Percentiles rank a stretch among this genome's conserved stretches.
These are phyloP conservation scores for Ectemnius lituratus DNA, from an alignment of 2,888 invertebrate genomes.

Conservation along the genomic window DNA sequence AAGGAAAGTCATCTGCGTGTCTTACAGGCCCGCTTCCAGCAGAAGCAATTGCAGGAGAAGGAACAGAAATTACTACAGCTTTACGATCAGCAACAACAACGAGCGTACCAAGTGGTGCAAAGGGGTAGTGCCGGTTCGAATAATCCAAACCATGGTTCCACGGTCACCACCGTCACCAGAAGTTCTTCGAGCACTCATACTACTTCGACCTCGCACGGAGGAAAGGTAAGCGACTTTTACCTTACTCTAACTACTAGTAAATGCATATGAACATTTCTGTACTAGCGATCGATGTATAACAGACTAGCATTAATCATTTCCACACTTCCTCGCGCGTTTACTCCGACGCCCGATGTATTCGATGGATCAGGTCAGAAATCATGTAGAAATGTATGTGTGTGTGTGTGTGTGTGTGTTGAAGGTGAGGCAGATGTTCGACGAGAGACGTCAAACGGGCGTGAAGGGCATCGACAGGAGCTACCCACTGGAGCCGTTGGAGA, in stretches of 20 bases:
- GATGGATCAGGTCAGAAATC: too few species aligned
- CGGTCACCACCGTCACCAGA: slow-evolving; percentile 59
- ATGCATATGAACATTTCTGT: too few species aligned
- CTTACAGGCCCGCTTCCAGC: slow-evolving; percentile 89
- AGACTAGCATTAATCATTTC: neutral
- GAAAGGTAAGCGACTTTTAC: slow-evolving; percentile 64
- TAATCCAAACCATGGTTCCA: slow-evolving; percentile 67
- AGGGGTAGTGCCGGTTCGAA: slow-evolving; percentile 79
- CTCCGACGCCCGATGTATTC: neutral
- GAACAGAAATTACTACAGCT: slow-evolving; percentile 87
- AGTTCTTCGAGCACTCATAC: slow-evolving; percentile 63
- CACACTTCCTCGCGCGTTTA: neutral
- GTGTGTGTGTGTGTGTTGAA: slow-evolving; percentile 62
- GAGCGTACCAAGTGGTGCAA: slow-evolving; percentile 82
- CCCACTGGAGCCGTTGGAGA: slow-evolving; percentile 86
- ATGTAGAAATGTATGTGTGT: too few species aligned
- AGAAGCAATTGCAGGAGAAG: slow-evolving; percentile 89
- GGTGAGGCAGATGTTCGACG: slow-evolving; percentile 93
- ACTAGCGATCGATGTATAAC: too few species aligned
- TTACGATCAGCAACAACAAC: slow-evolving; percentile 84
- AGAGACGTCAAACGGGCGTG: slow-evolving; percentile 84
- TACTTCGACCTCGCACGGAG: slow-evolving; percentile 67
- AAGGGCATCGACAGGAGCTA: slow-evolving; percentile 89
- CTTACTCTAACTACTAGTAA: neutral
- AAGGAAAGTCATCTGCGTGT: slow-evolving; percentile 40